These are phyloP conservation scores for Decapterus maruadsi DNA, from an alignment of 2,797 vertebrate genomes.

Conservation along the genomic window DNA sequence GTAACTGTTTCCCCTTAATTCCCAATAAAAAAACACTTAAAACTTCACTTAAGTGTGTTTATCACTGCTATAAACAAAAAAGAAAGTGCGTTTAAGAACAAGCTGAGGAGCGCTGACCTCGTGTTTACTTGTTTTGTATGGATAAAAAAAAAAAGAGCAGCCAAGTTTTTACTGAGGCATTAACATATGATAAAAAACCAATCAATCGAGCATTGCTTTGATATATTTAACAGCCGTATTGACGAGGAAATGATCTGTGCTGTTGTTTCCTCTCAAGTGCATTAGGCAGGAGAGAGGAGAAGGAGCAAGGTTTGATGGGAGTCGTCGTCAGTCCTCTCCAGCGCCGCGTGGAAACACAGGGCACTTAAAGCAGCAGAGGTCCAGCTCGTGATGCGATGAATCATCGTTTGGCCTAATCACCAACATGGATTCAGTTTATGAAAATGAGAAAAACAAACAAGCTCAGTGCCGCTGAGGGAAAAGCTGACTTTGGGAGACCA, in stretches of 20 bases:
- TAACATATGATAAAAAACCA: conserved; percentile 47
- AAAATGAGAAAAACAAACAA: conserved; percentile 68
- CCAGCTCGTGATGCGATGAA: conserved; percentile 57
- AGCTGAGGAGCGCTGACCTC: conserved; percentile 37
- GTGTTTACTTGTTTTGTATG: conserved; percentile 42
- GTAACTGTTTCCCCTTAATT: not conserved
- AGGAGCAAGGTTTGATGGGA: conserved; percentile 37
- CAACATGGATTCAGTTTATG: conserved; percentile 44
- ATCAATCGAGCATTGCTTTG: conserved; percentile 54
- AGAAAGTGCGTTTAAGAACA: conserved; percentile 28
- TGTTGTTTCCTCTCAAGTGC: conserved; percentile 57
- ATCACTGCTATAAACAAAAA: conserved; percentile 25
- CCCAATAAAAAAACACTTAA: conserved; percentile 11
- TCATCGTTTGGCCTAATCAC: conserved; percentile 56
- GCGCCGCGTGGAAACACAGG: conserved; percentile 18
- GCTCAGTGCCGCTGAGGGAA: conserved; percentile 32
- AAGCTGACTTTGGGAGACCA: conserved; percentile 38
- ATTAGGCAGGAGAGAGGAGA: conserved; percentile 48
- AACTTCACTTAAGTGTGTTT: conserved; percentile 23
- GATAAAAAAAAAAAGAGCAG: not conserved
- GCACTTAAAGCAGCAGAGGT: conserved; percentile 56
- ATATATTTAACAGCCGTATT: conserved; percentile 63
- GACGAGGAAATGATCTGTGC: conserved; percentile 61
- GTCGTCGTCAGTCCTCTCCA: conserved; percentile 29
- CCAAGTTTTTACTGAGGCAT: conserved; percentile 46